A percentile compares a stretch with the other conserved stretches of the same genome.
These are phyloP conservation scores for Exephanes ischioxanthus DNA, from an alignment of 2,888 invertebrate genomes.

Conservation along the genomic window DNA sequence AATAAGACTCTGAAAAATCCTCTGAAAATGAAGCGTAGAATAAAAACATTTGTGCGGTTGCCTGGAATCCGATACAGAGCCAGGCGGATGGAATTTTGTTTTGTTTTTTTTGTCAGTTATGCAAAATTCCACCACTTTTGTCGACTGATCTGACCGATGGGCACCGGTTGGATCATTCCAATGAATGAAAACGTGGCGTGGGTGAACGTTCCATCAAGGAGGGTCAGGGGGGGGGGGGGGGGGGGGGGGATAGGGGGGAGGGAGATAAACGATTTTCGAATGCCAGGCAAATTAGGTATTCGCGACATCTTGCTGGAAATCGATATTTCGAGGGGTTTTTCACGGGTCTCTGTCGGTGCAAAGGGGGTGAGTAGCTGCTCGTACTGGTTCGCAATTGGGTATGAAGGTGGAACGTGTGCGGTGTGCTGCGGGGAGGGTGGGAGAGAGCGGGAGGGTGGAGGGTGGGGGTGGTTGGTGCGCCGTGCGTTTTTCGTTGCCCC, in stretches of 20 bases:
- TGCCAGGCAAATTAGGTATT: constrained; percentile 59
- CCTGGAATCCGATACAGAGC: background rate
- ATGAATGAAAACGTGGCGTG: constrained; percentile 38
- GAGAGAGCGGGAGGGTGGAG: background rate
- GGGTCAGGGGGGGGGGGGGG: background rate
- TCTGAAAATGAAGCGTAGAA: background rate
- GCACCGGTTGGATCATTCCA: constrained; percentile 31
- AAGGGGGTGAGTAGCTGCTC: constrained; percentile 24
- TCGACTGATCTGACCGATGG: constrained; percentile 5
- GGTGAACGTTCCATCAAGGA: constrained; percentile 24
- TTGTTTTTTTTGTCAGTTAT: constrained; percentile 31
- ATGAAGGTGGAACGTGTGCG: constrained; percentile 52
- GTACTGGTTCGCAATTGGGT: constrained; percentile 57
- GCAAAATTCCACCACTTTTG: constrained; percentile 32
- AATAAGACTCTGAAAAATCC: background rate
- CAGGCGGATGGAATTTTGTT: background rate
- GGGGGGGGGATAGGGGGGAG: background rate
- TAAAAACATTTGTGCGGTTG: background rate
- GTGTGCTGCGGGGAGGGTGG: background rate
- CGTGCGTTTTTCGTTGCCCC: constrained; percentile 58
- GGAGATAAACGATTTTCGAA: constrained; percentile 61
- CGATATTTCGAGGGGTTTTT: constrained; percentile 62
- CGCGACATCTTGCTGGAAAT: constrained; percentile 64
- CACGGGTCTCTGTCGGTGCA: constrained; percentile 34
- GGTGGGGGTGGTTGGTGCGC: background rate